Evolutionary conservation across 2,113 vertebrate genomes (phyloP), one percentile per base, ranked within the genome.

Genomic region (Montifringilla adamsi): DNA sequence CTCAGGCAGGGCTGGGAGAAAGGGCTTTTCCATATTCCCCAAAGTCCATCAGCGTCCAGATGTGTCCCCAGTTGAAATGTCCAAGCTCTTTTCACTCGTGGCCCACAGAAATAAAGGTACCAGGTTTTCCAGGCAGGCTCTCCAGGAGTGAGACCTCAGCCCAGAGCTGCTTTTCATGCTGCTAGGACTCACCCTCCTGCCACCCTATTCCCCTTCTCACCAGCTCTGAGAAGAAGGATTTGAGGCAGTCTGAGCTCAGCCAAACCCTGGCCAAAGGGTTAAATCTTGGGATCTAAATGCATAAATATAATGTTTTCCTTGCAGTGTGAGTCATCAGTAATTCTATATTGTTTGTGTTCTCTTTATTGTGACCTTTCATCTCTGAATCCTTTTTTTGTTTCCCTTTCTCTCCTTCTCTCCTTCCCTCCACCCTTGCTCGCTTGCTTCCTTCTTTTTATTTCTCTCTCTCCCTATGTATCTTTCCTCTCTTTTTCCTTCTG

Each of bases 11-110:
- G 30, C 52, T 62, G 39, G 13, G 21, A n/a, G 4, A 79, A 74
- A 53, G 31, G 30, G 35, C 4, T 10, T 91, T 85, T 49, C 62
- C 31, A 7, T 21, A 30, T 46, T 46, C 41, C 50, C 43, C 21
- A 7, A 2, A 2, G 10, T 7, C 11, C 53, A 10, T 9, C 80
- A 15, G 24, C 11, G 37, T 63, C 53, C 63, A 49, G 20, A 43
- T 15, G 28, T 20, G 43, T 37, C 33, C 66, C 39, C 8, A 2
- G 43, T 0, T 4, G 8, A 50, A 82, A 56, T 11, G 31, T 8
- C 31, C 0, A 0, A 52, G 53, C 74, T 4, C 10, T 21, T 80
- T 74, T n/a, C 26, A 16, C n/a, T 68, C 0, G 0, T 52, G 66
- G 31, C 28, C 4, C 66, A 19, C 39, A 62, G 58, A 68, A 81